These are phyloP conservation scores for Gastrophryne carolinensis DNA, from an alignment of 2,797 vertebrate species.

Conservation along the genomic window DNA sequence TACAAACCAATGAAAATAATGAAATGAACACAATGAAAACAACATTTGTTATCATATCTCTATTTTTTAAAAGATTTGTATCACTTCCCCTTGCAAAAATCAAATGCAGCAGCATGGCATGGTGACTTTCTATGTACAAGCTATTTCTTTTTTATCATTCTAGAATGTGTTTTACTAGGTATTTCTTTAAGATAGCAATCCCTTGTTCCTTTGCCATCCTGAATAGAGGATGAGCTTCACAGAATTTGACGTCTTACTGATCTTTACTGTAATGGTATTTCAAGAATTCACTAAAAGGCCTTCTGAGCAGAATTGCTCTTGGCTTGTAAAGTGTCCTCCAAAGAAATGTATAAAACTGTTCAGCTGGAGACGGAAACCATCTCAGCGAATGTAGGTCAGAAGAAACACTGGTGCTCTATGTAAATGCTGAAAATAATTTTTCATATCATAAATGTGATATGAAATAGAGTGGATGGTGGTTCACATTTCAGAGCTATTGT, in stretches of 20 bases:
- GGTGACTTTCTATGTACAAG: too few species aligned
- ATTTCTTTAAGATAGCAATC: background rate
- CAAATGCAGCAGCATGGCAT: too few species aligned
- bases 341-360: constrained; percentile 34
- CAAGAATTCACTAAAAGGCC: constrained; percentile 23
- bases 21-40: too few species aligned
- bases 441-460: constrained; percentile 26
- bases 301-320: constrained; percentile 5
- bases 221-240: background rate
- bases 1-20: too few species aligned
- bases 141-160: background rate
- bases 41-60: too few species aligned
- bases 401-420: constrained; percentile 12
- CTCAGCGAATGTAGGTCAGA: constrained; percentile 31
- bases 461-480: constrained; percentile 11
- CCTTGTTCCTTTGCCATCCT: background rate
- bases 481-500: constrained; percentile 10
- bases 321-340: constrained; percentile 29
- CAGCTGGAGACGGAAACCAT: constrained; percentile 15
- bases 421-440: constrained; percentile 32
- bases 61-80: too few species aligned
- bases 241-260: constrained; percentile 15
- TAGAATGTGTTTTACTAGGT: background rate
- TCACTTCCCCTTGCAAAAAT: too few species aligned
- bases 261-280: constrained; percentile 27